Conservation (phyloP, 2,113 vertebrate genomes). For the Nesogale talazaci region DNA sequence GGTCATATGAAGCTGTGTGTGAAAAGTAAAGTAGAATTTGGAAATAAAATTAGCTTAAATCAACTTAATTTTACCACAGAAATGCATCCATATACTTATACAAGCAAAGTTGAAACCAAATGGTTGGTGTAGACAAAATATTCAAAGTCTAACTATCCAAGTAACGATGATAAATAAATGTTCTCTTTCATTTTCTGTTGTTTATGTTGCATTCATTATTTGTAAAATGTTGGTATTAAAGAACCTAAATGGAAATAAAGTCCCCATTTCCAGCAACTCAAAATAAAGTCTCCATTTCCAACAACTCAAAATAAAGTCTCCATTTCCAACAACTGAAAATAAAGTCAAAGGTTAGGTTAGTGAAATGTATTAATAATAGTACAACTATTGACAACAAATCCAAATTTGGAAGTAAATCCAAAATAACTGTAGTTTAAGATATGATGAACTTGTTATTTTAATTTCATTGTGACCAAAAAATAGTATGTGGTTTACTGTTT, state of each 20-base stretch:
- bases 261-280: background rate
- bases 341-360: background rate
- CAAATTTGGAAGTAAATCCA: background rate
- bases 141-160: background rate
- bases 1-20: background rate
- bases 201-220: background rate
- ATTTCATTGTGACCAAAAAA: background rate
- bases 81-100: background rate
- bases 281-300: background rate
- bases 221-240: conserved; percentile 26
- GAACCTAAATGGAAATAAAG: conserved; percentile 2
- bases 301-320: background rate
- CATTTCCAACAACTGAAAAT: background rate
- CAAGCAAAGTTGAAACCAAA: background rate
- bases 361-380: background rate
- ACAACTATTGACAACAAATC: background rate
- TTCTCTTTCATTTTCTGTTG: background rate
- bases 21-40: background rate
- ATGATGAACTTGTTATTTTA: background rate
- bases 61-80: background rate
- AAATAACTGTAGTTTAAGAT: conserved; percentile 19
- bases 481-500: background rate
- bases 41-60: conserved; percentile 10
- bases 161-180: background rate
- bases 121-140: background rate